A percentile compares a stretch with the other conserved stretches of the same genome.
phyloP scores from a whole-genome alignment of 2,113 vertebrate species.

The Callocephalon fimbriatum region DNA sequence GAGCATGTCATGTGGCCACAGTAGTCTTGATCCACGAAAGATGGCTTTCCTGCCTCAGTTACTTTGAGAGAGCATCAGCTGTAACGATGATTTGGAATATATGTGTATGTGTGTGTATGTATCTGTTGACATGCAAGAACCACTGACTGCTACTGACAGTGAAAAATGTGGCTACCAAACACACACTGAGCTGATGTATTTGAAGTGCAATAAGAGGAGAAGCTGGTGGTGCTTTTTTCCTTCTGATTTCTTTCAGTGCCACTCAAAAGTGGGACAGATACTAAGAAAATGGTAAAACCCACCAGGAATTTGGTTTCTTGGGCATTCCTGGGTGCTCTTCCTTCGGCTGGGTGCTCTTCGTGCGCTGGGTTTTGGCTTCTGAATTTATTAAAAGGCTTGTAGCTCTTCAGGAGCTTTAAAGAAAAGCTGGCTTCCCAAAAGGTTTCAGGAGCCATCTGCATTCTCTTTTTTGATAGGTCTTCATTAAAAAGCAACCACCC shows the following conservation, averaged over 20 bases:
- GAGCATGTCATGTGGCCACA: rapidly evolving
- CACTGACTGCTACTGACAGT: background rate
- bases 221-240: background rate
- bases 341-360: background rate
- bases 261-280: background rate
- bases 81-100: background rate
- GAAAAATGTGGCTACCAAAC: background rate
- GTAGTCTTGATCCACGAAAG: background rate
- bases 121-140: background rate
- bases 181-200: background rate
- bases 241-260: background rate
- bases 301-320: background rate
- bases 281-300: background rate
- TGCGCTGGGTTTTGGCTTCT: background rate
- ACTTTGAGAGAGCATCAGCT: background rate
- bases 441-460: background rate
- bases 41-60: background rate
- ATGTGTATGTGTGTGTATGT: rapidly evolving
- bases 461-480: background rate
- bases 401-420: background rate
- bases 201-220: background rate
- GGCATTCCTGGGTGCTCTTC: background rate
- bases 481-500: background rate
- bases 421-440: background rate
- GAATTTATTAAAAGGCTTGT: background rate